phyloP scores from a whole-genome alignment of 2,888 invertebrate genomes.

The Alloscopus bannaensis region DNA sequence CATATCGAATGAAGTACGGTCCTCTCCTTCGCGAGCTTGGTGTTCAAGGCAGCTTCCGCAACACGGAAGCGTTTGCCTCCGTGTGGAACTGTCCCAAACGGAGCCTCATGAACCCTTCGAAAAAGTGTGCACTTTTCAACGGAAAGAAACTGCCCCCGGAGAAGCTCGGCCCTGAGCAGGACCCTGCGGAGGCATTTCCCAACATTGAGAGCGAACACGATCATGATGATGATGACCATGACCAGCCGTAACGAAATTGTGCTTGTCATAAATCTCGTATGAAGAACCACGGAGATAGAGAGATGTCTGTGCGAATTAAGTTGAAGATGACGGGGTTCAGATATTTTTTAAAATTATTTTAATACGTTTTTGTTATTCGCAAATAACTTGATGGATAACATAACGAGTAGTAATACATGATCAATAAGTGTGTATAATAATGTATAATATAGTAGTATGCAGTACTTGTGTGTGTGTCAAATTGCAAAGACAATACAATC shows the following conservation, averaged over 20 bases:
- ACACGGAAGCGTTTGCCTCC: conserved; percentile 35
- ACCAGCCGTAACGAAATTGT: too few relatives aligned
- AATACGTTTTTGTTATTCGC: too few relatives aligned
- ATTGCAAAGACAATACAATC: too few relatives aligned
- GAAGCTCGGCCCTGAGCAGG: too few relatives aligned
- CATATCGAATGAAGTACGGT: conserved; percentile 25
- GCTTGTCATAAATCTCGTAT: too few relatives aligned
- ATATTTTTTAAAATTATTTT: too few relatives aligned
- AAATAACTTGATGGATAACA: too few relatives aligned
- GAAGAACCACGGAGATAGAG: background rate
- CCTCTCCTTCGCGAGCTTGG: conserved; percentile 50
- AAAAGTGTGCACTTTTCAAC: conserved; percentile 44
- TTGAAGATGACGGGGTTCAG: background rate
- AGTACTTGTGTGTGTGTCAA: too few relatives aligned
- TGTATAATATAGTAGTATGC: too few relatives aligned
- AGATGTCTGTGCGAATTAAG: background rate
- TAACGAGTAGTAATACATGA: too few relatives aligned
- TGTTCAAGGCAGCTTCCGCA: conserved; percentile 58
- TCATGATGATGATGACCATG: background rate
- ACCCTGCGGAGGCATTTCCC: too few relatives aligned
- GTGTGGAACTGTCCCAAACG: conserved; percentile 53
- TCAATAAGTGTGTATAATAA: too few relatives aligned
- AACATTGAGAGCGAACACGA: background rate
- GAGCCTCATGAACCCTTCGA: conserved; percentile 52
- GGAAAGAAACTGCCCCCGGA: background rate